phyloP scores from a whole-genome alignment of 2,888 invertebrate species.

The Stramonita haemastoma region DNA sequence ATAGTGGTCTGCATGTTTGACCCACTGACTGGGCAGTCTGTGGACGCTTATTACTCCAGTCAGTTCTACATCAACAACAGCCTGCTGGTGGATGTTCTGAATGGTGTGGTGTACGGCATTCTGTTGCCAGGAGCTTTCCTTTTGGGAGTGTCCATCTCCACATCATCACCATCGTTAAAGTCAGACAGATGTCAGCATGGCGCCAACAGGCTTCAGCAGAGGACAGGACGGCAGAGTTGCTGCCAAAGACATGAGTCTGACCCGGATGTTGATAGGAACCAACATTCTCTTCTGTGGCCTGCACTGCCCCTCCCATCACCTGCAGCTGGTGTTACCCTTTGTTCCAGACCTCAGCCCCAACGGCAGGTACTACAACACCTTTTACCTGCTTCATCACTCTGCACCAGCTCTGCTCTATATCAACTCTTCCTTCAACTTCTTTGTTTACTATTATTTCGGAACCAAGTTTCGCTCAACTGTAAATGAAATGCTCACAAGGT shows the following conservation, averaged over 20 bases:
- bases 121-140: background rate
- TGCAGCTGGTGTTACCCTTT: background rate
- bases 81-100: background rate
- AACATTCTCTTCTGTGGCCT: background rate
- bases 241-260: slow-evolving; percentile 5
- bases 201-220: background rate
- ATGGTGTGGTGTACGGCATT: background rate
- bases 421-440: slow-evolving; percentile 24
- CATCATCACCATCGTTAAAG: background rate
- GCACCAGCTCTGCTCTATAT: slow-evolving; percentile 6
- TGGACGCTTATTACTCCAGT: background rate
- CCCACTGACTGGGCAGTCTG: background rate
- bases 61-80: slow-evolving; percentile 13
- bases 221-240: background rate
- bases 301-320: background rate
- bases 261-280: slow-evolving; percentile 22
- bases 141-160: background rate
- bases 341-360: slow-evolving; percentile 4
- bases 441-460: slow-evolving; percentile 14
- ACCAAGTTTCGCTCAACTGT: background rate
- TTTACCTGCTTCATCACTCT: background rate
- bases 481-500: background rate
- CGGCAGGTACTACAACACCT: slow-evolving; percentile 13
- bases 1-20: background rate
- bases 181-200: background rate